Conservation (phyloP, 2,113 vertebrate genomes). For the Salvelinus alpinus region DNA sequence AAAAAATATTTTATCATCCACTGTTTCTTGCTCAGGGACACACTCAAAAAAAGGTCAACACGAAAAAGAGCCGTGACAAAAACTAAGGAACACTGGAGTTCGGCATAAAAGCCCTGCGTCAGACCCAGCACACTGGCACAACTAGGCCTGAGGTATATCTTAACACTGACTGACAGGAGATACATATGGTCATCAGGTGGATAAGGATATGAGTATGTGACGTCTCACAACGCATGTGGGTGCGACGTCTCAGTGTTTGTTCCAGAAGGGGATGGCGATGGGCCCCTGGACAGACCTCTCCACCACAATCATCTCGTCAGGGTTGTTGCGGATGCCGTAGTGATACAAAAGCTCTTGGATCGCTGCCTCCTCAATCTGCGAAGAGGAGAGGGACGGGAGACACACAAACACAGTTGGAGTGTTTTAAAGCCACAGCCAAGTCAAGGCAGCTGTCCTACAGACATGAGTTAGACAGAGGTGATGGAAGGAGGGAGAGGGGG, state of each 20-base stretch:
- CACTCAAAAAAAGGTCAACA: slow-evolving; percentile 17
- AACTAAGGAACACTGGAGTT: slow-evolving; percentile 35
- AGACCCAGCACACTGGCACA: background rate
- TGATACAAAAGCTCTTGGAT: slow-evolving; percentile 91
- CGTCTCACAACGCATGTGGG: background rate
- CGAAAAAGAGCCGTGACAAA: slow-evolving; percentile 14
- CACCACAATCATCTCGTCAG: slow-evolving; percentile 90
- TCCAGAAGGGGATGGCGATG: slow-evolving; percentile 89
- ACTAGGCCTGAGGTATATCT: background rate
- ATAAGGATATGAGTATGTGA: background rate
- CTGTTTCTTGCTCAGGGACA: background rate
- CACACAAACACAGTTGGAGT: background rate
- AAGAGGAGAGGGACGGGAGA: background rate
- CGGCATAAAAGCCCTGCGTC: slow-evolving; percentile 10
- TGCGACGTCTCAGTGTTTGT: slow-evolving; percentile 81
- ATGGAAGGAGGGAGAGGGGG: background rate
- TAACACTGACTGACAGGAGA: slow-evolving; percentile 7
- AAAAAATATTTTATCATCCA: background rate
- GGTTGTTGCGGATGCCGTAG: slow-evolving; percentile 87
- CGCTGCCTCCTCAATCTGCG: slow-evolving; percentile 90
- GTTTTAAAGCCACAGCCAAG: slow-evolving; percentile 38
- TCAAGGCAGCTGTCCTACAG: background rate
- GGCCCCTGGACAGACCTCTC: slow-evolving; percentile 89
- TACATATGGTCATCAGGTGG: background rate
- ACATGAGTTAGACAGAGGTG: slow-evolving; percentile 6